Conservation (phyloP, 2,888 invertebrate species). For the Trachelus iudaicus region DNA sequence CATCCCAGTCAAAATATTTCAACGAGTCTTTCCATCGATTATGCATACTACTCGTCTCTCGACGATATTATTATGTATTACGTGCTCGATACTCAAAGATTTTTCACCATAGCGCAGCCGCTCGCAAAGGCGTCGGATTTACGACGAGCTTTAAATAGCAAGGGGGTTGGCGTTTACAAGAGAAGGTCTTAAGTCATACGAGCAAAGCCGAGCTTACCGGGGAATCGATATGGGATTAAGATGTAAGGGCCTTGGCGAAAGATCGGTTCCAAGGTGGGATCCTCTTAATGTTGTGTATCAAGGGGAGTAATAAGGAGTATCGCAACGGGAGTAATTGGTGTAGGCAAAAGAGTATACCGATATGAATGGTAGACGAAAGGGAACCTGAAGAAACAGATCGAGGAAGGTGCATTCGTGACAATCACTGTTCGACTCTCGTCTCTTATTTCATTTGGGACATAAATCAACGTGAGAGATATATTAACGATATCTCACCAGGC, state of each 20-base stretch:
- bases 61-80: not conserved
- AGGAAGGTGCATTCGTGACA: not conserved
- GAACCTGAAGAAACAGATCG: not conserved
- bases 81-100: not conserved
- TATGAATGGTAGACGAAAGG: too few species aligned
- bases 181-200: not conserved
- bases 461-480: constrained; percentile 56
- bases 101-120: too few species aligned
- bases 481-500: constrained; percentile 51
- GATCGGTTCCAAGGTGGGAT: not conserved
- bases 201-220: not conserved
- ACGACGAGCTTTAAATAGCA: not conserved
- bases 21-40: not conserved
- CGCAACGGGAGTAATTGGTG: not conserved
- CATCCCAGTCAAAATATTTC: not conserved
- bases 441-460: constrained; percentile 21
- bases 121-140: not conserved
- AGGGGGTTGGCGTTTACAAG: not conserved
- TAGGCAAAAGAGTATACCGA: not conserved
- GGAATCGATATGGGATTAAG: not conserved
- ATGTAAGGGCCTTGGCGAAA: not conserved
- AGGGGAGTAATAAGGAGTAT: not conserved
- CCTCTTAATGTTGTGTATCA: not conserved
- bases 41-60: not conserved
- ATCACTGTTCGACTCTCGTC: not conserved